These are phyloP conservation scores for Planococcus citri DNA, from an alignment of 1,140 invertebrate species.

Conservation along the genomic window DNA sequence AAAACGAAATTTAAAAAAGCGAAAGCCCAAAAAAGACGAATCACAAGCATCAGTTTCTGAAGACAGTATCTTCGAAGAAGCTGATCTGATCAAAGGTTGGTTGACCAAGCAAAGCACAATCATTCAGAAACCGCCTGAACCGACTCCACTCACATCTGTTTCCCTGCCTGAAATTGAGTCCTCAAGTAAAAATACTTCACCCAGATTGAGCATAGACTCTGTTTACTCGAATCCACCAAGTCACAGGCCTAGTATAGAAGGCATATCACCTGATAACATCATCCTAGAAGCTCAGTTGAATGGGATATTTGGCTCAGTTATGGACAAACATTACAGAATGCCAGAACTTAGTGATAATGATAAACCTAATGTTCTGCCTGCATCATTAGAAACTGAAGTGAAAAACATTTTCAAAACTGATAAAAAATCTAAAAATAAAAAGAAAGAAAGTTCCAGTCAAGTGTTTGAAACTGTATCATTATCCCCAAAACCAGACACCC, in stretches of 20 bases:
- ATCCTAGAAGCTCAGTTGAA: constrained; percentile 1
- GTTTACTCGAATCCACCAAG: not conserved
- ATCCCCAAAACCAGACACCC: not conserved
- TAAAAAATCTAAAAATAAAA: not conserved
- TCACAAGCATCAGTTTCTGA: not conserved
- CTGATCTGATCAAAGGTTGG: not conserved
- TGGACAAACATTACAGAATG: constrained; percentile 7
- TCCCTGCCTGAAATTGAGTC: not conserved
- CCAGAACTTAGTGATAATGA: not conserved
- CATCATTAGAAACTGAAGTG: not conserved
- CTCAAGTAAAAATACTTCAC: not conserved
- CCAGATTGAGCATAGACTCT: not conserved
- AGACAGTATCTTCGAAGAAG: not conserved
- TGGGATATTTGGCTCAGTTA: constrained; percentile 5
- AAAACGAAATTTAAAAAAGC: constrained; percentile 1
- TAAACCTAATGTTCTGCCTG: not conserved
- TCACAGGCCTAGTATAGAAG: not conserved
- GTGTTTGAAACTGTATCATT: not conserved
- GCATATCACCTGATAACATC: not conserved
- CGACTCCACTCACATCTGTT: not conserved
- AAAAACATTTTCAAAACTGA: constrained; percentile 7
- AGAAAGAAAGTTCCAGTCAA: not conserved
- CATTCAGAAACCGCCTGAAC: not conserved
- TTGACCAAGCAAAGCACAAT: not conserved
- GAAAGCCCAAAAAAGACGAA: not conserved